These are phyloP conservation scores for Drosophila algonquin DNA, from an alignment of 2,888 invertebrate species.

Conservation along the genomic window DNA sequence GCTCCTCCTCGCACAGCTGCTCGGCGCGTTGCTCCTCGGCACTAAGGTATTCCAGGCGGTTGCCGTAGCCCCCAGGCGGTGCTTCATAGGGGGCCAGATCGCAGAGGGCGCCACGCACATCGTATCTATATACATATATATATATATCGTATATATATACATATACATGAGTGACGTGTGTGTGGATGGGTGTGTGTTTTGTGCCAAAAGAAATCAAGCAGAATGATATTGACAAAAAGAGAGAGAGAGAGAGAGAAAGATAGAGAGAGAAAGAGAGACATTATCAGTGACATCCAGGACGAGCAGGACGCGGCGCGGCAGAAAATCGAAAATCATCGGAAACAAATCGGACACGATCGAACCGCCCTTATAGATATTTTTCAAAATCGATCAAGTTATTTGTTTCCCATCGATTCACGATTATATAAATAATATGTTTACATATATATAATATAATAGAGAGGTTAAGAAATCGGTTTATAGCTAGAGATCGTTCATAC, in stretches of 20 bases:
- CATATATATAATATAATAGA: conserved; percentile 28
- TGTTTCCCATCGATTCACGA: conserved; percentile 8
- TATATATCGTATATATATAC: conserved; percentile 4
- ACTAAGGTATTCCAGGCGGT: conserved; percentile 86
- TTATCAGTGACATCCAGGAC: conserved; percentile 26
- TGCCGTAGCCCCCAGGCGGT: conserved; percentile 89
- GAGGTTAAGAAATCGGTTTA: conserved; percentile 39
- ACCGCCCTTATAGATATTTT: background rate
- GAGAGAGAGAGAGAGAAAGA: conserved; percentile 42
- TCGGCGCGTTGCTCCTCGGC: conserved; percentile 92
- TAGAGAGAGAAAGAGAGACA: conserved; percentile 31
- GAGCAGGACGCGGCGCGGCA: conserved; percentile 11
- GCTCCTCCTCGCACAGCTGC: conserved; percentile 96
- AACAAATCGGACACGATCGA: background rate
- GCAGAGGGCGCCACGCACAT: conserved; percentile 95
- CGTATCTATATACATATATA: conserved; percentile 88
- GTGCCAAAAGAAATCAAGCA: conserved; percentile 71
- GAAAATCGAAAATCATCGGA: background rate
- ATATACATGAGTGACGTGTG: background rate
- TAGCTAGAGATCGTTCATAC: conserved; percentile 65
- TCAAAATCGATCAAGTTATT: background rate
- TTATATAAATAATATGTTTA: conserved; percentile 36
- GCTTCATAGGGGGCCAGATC: conserved; percentile 93
- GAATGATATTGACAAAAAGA: conserved; percentile 64
- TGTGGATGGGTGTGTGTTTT: conserved; percentile 19